Conservation (phyloP, 2,113 vertebrate species). For the Chitala chitala region DNA sequence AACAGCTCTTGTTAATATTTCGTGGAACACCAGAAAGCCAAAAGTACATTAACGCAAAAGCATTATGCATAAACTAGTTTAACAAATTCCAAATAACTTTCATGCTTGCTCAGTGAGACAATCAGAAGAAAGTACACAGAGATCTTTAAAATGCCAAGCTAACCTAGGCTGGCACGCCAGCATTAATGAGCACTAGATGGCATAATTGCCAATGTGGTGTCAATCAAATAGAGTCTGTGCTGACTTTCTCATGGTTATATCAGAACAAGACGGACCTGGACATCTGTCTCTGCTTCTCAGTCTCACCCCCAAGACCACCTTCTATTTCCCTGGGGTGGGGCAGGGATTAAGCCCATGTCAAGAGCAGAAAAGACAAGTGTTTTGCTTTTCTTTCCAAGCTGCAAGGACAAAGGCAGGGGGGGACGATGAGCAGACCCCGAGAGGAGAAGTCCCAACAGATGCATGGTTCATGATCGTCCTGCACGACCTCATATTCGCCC, state of each 20-base stretch:
- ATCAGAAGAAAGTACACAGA: not conserved
- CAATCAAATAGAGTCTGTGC: not conserved
- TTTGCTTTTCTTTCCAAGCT: constrained; percentile 18
- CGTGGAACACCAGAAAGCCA: too few relatives aligned
- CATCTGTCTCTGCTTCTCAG: constrained; percentile 18
- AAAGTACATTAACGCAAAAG: too few relatives aligned
- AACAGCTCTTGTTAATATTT: too few relatives aligned
- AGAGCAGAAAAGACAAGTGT: constrained; percentile 25
- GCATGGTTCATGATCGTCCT: constrained; percentile 16
- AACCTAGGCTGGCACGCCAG: not conserved
- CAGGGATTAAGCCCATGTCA: constrained; percentile 25
- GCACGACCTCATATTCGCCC: not conserved
- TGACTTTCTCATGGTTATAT: not conserved
- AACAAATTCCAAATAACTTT: too few relatives aligned
- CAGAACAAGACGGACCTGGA: constrained; percentile 2
- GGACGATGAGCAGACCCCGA: not conserved
- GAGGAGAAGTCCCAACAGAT: constrained; percentile 21
- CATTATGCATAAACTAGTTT: too few relatives aligned
- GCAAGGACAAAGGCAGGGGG: constrained; percentile 6
- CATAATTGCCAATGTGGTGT: not conserved
- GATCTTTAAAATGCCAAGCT: not conserved
- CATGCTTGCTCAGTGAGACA: too few relatives aligned
- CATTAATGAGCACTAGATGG: not conserved
- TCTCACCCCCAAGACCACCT: not conserved
- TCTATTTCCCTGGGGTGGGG: constrained; percentile 13